Evolutionary conservation across 1,140 invertebrate species (phyloP).

Genomic region (Monochamus saltuarius): DNA sequence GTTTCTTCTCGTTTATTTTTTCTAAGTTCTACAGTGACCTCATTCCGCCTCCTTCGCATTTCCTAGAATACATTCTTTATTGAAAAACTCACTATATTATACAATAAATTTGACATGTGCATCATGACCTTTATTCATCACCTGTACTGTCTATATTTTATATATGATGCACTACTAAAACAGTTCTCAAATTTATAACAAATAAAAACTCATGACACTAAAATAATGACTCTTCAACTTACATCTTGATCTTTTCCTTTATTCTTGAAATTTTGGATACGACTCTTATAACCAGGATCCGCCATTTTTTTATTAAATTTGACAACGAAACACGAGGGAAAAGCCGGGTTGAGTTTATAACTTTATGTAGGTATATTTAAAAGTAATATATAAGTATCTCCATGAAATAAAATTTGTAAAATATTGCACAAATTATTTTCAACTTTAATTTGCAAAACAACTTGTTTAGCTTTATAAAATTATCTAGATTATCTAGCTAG

Average conservation of each 20-base stretch:
- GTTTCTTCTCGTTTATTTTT: constrained; percentile 98
- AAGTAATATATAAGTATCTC: no score
- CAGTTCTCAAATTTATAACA: neutral
- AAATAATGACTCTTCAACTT: constrained; percentile 55
- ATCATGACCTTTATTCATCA: constrained; percentile 8
- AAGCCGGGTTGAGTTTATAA: constrained; percentile 14
- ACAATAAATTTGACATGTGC: constrained; percentile 5
- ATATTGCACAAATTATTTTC: no score
- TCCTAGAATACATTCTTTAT: constrained; percentile 62
- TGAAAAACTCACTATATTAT: constrained; percentile 1
- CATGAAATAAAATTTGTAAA: no score
- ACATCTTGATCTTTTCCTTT: constrained; percentile 97
- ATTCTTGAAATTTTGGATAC: constrained; percentile 93
- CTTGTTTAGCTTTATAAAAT: neutral
- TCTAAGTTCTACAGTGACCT: constrained; percentile 92
- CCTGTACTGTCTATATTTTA: neutral
- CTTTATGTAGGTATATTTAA: no score
- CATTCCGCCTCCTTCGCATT: constrained; percentile 92
- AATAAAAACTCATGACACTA: neutral
- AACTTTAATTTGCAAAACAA: no score
- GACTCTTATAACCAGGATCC: constrained; percentile 74
- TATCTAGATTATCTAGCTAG: neutral
- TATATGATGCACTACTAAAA: neutral
- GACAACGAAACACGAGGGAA: constrained; percentile 41
- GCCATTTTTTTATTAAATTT: constrained; percentile 68